These are phyloP conservation scores for Anseranas semipalmata DNA, from an alignment of 2,113 vertebrate species.

Conservation along the genomic window DNA sequence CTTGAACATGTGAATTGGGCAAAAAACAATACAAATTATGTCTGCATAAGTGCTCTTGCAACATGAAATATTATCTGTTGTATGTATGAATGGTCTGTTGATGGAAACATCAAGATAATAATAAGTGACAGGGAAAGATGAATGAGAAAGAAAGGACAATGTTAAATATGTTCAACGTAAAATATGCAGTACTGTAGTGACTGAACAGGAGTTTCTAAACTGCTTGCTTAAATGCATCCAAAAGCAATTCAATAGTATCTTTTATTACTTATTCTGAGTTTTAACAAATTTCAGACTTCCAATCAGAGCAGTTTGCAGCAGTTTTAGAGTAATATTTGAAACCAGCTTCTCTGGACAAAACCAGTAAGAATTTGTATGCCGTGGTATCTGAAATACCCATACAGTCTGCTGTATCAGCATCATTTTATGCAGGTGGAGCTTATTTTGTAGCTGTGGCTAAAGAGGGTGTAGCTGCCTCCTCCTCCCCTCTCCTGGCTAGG, in stretches of 20 bases:
- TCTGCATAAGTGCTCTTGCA: not conserved
- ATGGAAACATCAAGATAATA: not conserved
- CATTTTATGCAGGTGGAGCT: not conserved
- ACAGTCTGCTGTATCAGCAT: not conserved
- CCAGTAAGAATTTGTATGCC: not conserved
- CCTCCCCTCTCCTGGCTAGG: not conserved
- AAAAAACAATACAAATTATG: not conserved
- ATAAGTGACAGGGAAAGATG: not conserved
- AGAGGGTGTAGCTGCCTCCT: not conserved
- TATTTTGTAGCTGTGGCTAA: not conserved
- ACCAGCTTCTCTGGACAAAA: not conserved
- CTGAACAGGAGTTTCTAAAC: not conserved
- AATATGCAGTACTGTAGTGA: not conserved
- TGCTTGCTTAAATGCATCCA: not conserved
- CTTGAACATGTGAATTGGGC: not conserved
- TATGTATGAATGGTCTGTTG: not conserved
- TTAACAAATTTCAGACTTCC: not conserved
- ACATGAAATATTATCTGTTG: not conserved
- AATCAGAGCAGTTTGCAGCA: not conserved
- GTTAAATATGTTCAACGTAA: not conserved
- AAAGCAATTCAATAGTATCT: not conserved
- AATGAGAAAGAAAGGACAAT: not conserved
- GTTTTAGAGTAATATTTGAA: not conserved
- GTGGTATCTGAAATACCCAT: not conserved
- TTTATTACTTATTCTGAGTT: not conserved